Conservation (phyloP, 2,797 vertebrate species). For the Clarias fuscus region DNA sequence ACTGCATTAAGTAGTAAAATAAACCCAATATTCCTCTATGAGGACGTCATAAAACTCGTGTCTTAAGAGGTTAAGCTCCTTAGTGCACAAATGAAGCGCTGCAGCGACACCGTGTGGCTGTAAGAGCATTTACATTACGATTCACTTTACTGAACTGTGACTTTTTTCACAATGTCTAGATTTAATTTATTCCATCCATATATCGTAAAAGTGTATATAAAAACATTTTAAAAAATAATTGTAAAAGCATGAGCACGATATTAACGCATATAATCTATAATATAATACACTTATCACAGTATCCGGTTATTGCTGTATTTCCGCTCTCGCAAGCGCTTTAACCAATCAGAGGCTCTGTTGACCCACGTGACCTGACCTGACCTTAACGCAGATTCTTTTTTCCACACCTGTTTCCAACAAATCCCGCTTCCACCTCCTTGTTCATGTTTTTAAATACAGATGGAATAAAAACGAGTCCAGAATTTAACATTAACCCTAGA, state of each 20-base stretch:
- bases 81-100: neutral
- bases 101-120: neutral
- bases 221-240: no score
- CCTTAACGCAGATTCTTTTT: no score
- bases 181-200: neutral
- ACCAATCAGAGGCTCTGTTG: constrained; percentile 19
- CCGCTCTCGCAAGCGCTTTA: neutral
- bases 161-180: no score
- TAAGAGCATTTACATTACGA: neutral
- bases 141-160: neutral
- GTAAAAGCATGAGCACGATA: neutral
- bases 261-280: neutral
- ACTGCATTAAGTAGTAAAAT: no score
- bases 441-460: no score
- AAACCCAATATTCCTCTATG: no score
- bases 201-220: neutral
- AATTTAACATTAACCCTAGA: no score
- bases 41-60: no score
- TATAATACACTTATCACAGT: neutral
- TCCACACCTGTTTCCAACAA: neutral
- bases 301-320: neutral
- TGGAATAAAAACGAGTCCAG: neutral
- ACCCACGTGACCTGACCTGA: neutral
- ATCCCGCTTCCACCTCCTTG: neutral
- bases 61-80: no score